Base-by-base conservation (phyloP, 2,797 vertebrate species). In the Sphenodon punctatus region DNA sequence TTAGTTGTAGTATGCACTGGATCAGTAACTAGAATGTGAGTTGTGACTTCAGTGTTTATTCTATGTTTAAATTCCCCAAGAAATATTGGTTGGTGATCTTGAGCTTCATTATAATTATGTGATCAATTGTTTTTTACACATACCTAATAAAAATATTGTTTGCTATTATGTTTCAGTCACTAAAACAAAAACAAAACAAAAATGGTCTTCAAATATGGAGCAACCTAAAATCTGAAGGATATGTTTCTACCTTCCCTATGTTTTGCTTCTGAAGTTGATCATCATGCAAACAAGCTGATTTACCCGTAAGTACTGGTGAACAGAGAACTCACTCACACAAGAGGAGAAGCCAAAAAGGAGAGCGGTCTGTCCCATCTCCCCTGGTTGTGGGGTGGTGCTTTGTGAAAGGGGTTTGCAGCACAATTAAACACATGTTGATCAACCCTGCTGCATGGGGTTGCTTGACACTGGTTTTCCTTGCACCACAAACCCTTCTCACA, bases 251-350 rank as follows among this genome's bases (percentile, higher is more conserved):
- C 16, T 43, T 48, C 14, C 77, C 34, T 25, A 36, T 25, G 0
- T 0, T 80, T 86, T 82, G 15, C 20, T 77, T 75, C 68, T 86
- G 84, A 91, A 75, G 84, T 14, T 67, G 86, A 39, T 13, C 49
- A 65, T 34, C 25, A 17, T 51, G 30, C 34, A 84, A 38, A 59
- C 45, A 67, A 55, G 75, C 49, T 67, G 17, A 1, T 12, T 82
- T 66, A 42, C 60, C 0, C 0, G 77, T 69, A 80, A 87, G 80
- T 58, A 17, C 10, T 32, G 8, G 11, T 78, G 60, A 82, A 76
- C n/a, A n/a, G n/a, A n/a, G n/a, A n/a, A n/a, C n/a, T n/a, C n/a
- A n/a, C n/a, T n/a, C n/a, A n/a, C n/a, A n/a, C n/a, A n/a, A n/a
- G n/a, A n/a, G n/a, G n/a, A n/a, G n/a, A n/a, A n/a, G n/a, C n/a